These are phyloP conservation scores for Macroramphosus scolopax DNA, from an alignment of 2,797 vertebrate species.

Conservation along the genomic window DNA sequence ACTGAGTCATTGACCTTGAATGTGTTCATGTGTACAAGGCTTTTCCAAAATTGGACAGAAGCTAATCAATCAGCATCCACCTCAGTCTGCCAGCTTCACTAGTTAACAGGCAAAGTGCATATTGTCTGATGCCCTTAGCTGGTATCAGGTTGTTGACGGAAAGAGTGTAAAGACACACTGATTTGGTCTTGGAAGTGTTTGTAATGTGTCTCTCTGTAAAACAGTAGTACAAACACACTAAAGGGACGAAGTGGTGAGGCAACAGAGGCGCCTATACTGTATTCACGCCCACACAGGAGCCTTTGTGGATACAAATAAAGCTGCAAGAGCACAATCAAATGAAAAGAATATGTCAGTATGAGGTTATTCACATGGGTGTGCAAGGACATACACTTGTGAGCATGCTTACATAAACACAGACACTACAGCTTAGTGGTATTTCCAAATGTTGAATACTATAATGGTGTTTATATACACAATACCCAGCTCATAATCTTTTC, in stretches of 20 bases:
- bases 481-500: too few relatives aligned
- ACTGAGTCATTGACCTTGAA: constrained; percentile 62
- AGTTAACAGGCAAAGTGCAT: constrained; percentile 31
- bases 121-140: constrained; percentile 4
- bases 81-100: constrained; percentile 21
- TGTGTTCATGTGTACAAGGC: constrained; percentile 49
- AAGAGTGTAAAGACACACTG: constrained; percentile 9
- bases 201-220: constrained; percentile 51
- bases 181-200: constrained; percentile 18
- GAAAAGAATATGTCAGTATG: constrained; percentile 20
- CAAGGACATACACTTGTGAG: constrained; percentile 12
- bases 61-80: constrained; percentile 53
- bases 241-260: constrained; percentile 9
- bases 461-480: too few relatives aligned
- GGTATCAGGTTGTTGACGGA: constrained; percentile 8
- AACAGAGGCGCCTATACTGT: constrained; percentile 6
- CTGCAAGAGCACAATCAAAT: constrained; percentile 12
- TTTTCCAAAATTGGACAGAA: constrained; percentile 45
- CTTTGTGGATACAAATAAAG: constrained; percentile 33
- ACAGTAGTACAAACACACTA: constrained; percentile 35
- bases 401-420: neutral
- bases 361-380: constrained; percentile 25
- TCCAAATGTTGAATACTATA: too few relatives aligned
- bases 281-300: constrained; percentile 37
- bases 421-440: constrained; percentile 1